Base-by-base conservation (phyloP, 2,797 vertebrate genomes). In the Danio albolineatus region DNA sequence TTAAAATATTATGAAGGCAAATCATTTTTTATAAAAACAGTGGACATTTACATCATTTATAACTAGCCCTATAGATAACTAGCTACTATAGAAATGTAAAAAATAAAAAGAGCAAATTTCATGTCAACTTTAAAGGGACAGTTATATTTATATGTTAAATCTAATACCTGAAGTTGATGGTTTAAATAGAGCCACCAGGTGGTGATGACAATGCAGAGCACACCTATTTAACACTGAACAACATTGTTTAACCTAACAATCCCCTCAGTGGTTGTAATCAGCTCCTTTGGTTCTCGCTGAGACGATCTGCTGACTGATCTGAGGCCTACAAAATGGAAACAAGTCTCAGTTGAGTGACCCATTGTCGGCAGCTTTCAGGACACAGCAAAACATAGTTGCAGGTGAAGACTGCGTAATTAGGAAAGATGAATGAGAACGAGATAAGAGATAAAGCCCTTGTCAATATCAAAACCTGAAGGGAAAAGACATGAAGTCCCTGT, bases 371-470 rank as follows among this genome's bases (percentile, higher is more conserved):
- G 62, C 41, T 76, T 36, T 76, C 0, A 7, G 28, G 59, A 65
- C 17, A 56, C 8, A 65, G 13, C 36, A 66, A 43, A 67, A 38
- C 14, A 38, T 7, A 0, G 21, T 54, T n/a, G 17, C n/a, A 19
- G 60, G 14, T 65, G 49, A 51, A 39, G 10, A 62, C n/a, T 51
- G 46, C 19, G 59, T 62, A 49, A 75, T 64, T 53, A 51, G 19
- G 17, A 61, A 28, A 46, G 56, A 17, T 65, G 38, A 78, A 56
- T 21, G 28, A 54, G 49, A 28, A 21, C 60, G 67, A 43, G 43
- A 65, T 54, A 51, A 51, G 28, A 72, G 28, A 62, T 71, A 62
- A 65, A 64, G 46, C 19, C 38, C 36, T 36, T 65, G 62, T 77
- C 67, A 57, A 66, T 67, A 49, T 57, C 7, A 0, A 14, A 17